These are phyloP conservation scores for Pandemis corylana DNA, from an alignment of 2,888 invertebrate species.

Conservation along the genomic window DNA sequence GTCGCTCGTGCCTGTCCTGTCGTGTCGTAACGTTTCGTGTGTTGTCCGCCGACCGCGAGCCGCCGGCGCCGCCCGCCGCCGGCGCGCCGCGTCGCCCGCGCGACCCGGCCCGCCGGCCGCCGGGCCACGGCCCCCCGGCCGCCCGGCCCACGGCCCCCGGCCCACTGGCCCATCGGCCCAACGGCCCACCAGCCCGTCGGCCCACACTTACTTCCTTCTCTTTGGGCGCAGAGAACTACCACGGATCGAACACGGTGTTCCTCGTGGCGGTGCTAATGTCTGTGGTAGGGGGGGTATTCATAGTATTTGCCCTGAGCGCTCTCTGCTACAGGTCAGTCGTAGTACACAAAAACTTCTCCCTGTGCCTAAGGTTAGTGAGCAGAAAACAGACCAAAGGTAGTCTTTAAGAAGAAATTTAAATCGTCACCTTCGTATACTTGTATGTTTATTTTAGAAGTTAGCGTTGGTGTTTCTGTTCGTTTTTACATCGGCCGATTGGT, in stretches of 20 bases:
- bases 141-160: slow-evolving; percentile 59
- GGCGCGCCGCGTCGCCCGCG: slow-evolving; percentile 59
- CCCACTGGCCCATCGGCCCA: slow-evolving; percentile 53
- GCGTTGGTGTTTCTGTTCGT: slow-evolving; percentile 83
- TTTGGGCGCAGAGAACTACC: slow-evolving; percentile 94
- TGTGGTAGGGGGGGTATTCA: slow-evolving; percentile 99
- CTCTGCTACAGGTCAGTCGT: slow-evolving; percentile 99
- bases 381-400: slow-evolving; percentile 91
- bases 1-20: slow-evolving; percentile 76
- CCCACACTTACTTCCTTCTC: slow-evolving; percentile 71
- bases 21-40: slow-evolving; percentile 59
- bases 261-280: slow-evolving; percentile 99
- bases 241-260: slow-evolving; percentile 98
- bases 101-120: slow-evolving; percentile 59
- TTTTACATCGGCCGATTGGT: slow-evolving; percentile 80
- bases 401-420: slow-evolving; percentile 85
- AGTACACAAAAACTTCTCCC: slow-evolving; percentile 99
- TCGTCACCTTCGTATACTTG: slow-evolving; percentile 85
- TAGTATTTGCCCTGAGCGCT: slow-evolving; percentile 99
- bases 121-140: slow-evolving; percentile 50
- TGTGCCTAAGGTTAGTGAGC: slow-evolving; percentile 99
- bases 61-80: slow-evolving; percentile 58
- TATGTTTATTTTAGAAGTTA: slow-evolving; percentile 84
- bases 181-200: slow-evolving; percentile 52
- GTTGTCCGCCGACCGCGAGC: slow-evolving; percentile 58